Conservation (phyloP, 2,888 invertebrate genomes). For the Argynnis bischoffii region DNA sequence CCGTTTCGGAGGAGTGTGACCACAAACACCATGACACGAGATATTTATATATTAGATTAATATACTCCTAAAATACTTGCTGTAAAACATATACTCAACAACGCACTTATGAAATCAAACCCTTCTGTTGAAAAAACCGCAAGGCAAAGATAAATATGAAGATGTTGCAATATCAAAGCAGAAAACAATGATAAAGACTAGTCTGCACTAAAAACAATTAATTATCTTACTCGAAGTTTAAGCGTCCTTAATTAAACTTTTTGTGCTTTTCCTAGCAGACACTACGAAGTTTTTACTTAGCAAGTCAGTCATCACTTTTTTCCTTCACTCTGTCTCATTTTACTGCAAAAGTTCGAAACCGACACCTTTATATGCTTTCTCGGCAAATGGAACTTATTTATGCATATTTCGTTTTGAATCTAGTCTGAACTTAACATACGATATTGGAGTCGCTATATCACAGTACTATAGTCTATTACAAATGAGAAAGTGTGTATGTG, state of each 20-base stretch:
- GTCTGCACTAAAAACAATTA: constrained; percentile 26
- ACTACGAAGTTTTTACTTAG: constrained; percentile 24
- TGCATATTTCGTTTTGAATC: constrained; percentile 8
- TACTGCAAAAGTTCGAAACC: constrained; percentile 17
- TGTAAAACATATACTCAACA: too few species aligned
- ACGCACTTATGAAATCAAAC: too few species aligned
- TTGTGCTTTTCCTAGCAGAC: constrained; percentile 11
- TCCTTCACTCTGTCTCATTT: constrained; percentile 20
- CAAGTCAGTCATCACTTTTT: constrained; percentile 27
- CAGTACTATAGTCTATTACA: too few species aligned
- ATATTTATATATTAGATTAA: too few species aligned
- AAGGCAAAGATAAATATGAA: background rate
- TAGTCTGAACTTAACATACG: constrained; percentile 1
- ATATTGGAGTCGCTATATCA: background rate
- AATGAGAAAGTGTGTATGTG: too few species aligned
- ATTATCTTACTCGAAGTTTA: constrained; percentile 19
- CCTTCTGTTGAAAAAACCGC: too few species aligned
- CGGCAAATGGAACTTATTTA: constrained; percentile 21
- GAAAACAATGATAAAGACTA: constrained; percentile 19
- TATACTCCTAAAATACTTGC: too few species aligned
- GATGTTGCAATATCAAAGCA: constrained; percentile 8
- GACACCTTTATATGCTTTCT: constrained; percentile 22
- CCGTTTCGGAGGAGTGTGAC: too few species aligned
- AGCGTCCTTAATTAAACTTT: constrained; percentile 29
- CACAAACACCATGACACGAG: too few species aligned